Conservation (phyloP, 2,797 vertebrate genomes). For the Gobio occitaniae region DNA sequence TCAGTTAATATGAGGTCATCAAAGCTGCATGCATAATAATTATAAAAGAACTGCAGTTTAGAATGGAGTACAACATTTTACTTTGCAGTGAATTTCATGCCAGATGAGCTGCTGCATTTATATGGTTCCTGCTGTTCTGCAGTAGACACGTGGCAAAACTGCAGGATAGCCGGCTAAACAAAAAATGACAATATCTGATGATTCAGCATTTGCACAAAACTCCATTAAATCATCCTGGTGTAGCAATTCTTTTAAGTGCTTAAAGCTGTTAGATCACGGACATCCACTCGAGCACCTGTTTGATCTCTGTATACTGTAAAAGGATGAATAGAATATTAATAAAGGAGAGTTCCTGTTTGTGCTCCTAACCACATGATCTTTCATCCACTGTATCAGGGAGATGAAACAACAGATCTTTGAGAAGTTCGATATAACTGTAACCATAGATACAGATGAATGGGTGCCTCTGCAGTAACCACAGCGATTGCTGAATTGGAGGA, state of each 20-base stretch:
- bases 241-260: slow-evolving; percentile 45
- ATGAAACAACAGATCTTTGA: slow-evolving; percentile 7
- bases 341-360: slow-evolving; percentile 16
- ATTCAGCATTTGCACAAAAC: slow-evolving; percentile 17
- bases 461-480: neutral
- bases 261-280: neutral
- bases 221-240: slow-evolving; percentile 14
- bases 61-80: neutral
- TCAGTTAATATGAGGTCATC: neutral
- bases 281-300: slow-evolving; percentile 25
- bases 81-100: neutral
- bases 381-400: slow-evolving; percentile 20
- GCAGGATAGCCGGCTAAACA: neutral
- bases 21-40: neutral
- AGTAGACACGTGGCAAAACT: neutral
- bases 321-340: slow-evolving; percentile 21
- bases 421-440: slow-evolving; percentile 7
- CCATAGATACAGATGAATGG: slow-evolving; percentile 7
- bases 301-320: slow-evolving; percentile 22
- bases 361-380: neutral
- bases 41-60: neutral
- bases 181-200: slow-evolving; percentile 11
- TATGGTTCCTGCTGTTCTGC: neutral
- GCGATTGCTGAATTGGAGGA: neutral
- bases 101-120: slow-evolving; percentile 16